A percentile compares a stretch with the other conserved stretches of the same genome.
Conservation (phyloP, 1,140 invertebrate species). For the Pomacea maculata region DNA sequence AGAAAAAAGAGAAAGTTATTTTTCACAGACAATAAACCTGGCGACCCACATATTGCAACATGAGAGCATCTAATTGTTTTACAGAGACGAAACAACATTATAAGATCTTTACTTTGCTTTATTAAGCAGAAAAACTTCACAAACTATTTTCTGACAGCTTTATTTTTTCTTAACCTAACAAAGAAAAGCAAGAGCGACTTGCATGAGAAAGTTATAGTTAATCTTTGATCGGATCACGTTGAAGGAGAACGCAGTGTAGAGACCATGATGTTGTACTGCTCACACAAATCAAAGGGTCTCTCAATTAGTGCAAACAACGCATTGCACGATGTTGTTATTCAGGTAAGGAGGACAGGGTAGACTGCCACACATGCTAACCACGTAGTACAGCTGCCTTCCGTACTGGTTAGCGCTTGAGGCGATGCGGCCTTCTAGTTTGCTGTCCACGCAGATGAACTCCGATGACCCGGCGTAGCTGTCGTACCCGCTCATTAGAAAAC, state of each 20-base stretch:
- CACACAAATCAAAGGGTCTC: neutral
- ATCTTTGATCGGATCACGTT: neutral
- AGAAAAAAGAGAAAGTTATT: no score
- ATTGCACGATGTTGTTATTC: conserved; percentile 20
- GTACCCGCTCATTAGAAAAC: conserved; percentile 28
- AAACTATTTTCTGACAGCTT: neutral
- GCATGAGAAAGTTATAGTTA: neutral
- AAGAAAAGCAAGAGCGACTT: neutral
- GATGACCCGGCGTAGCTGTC: conserved; percentile 6
- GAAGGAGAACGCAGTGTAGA: no score
- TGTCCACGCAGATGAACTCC: conserved; percentile 43
- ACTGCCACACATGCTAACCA: conserved; percentile 26
- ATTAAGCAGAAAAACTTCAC: no score
- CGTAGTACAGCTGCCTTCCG: conserved; percentile 37
- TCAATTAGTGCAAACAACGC: conserved; percentile 24
- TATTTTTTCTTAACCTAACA: neutral
- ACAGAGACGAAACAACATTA: no score
- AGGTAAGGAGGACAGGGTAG: conserved; percentile 34
- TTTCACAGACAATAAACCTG: no score
- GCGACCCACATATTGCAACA: no score
- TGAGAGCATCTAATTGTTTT: no score
- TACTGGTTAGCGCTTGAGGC: conserved; percentile 23
- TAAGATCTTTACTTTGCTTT: no score
- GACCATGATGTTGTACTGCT: neutral
- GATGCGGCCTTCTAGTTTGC: conserved; percentile 26